Base-by-base conservation (phyloP, 2,888 invertebrate species). In the Monochamus alternatus region DNA sequence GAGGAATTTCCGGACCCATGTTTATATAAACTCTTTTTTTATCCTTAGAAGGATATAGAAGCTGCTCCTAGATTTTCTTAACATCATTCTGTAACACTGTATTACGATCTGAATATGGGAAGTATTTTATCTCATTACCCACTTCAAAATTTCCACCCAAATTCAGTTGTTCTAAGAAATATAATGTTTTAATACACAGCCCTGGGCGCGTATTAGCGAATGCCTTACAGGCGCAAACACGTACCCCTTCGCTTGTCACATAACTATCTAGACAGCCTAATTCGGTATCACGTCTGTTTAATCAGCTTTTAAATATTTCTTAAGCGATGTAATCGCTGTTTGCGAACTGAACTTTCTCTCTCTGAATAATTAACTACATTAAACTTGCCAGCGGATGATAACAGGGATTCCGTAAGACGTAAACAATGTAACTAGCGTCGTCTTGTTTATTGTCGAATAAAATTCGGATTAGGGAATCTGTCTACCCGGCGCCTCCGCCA, bases 251-350 rank as follows among this genome's bases (percentile, higher is more conserved):
- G 55, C 55, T 55, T 14, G 22, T 55, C 55, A 55, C 22, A 55
- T 55, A 14, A 55, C n/a, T 22, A 55, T 55, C n/a, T 55, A 55
- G 55, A 55, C 55, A 55, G 55, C 55, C 14, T n/a, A n/a, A 55
- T 55, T 55, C 10, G 55, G 55, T 22, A n/a, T 55, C 55, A 22
- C 55, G n/a, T 55, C 14, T 55, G 14, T 14, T n/a, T 55, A 55
- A 55, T 55, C 55, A 22, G 55, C 55, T 55, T 55, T 55, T 55
- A 55, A 55, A 55, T 55, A 55, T 14, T 55, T 55, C 55, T 55
- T 55, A 55, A 55, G 55, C 55, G 55, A n/a, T 22, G 5, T 55
- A 55, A 55, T 55, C 55, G 55, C 55, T 47, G 47, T 47, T 47
- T 47, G 47, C 9, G 62, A 43, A 14, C 8, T 62, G 38, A 62